Evolutionary conservation across 2,113 vertebrate genomes (phyloP), one percentile per base, ranked within the genome.

Genomic region (Urocitellus parryii): DNA sequence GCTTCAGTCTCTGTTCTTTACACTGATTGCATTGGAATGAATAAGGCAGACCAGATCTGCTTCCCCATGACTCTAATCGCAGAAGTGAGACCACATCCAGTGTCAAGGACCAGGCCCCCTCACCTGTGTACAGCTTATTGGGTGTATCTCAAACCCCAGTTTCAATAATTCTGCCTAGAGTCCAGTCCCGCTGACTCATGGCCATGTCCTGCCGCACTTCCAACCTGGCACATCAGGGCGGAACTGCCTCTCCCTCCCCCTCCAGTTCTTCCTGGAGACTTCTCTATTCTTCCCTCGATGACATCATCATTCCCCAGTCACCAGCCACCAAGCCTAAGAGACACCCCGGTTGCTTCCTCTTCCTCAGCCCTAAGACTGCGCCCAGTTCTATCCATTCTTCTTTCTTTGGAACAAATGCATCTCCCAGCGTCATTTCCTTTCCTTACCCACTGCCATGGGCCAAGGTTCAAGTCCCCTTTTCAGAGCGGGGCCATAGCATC

Each of bases 381-480:
- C 18, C 63, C 58, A 61, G 24, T 24, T 89, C 37, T 89, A 2
- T n/a, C 37, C 78, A 14, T 48, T 73, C 61, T 78, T 82, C n/a
- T 90, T 91, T 80, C 88, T 81, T 82, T 67, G 51, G 6, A 29
- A 68, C 32, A 94, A 81, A 78, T 42, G n/a, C 34, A 48, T 92
- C 58, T 72, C n/a, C 34, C 25, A 25, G 32, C 51, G 13, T 90
- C 93, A 67, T 78, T 78, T 96, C 65, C 85, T 88, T 80, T 61
- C 29, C 78, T 70, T 42, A 14, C 22, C n/a, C 73, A 65, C 27
- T 68, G 4, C 73, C 25, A 7, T 14, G 16, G 77, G 13, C 39
- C 8, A 11, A 63, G 53, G 17, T 65, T 96, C 81, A 14, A 27
- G 27, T 61, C 14, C 39, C 34, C 42, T 39, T 58, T 78, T 91